phyloP scores from a whole-genome alignment of 2,888 invertebrate genomes.

The Eristalis pertinax region DNA sequence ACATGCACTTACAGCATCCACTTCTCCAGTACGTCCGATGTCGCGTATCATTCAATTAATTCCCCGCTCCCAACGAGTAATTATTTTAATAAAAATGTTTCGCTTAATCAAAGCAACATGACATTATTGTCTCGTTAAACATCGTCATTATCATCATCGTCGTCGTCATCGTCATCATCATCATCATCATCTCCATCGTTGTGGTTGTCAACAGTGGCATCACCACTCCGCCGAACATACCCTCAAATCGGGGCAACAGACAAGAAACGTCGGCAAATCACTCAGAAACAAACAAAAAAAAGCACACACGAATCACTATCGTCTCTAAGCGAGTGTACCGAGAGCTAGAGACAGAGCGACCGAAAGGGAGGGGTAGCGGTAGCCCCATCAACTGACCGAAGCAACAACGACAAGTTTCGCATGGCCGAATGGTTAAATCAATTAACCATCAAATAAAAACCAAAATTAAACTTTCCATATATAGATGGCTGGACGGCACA shows the following conservation, averaged over 20 bases:
- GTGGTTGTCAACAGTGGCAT: constrained; percentile 2
- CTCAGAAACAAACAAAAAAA: constrained; percentile 16
- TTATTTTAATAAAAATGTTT: constrained; percentile 73
- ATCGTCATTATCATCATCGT: constrained; percentile 51
- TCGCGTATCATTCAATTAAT: constrained; percentile 71
- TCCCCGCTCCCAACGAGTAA: constrained; percentile 70
- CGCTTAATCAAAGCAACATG: constrained; percentile 72
- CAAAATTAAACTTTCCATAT: constrained; percentile 40
- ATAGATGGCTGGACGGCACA: not conserved
- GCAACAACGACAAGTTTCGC: constrained; percentile 34
- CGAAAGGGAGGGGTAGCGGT: no score
- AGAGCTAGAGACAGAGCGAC: not conserved
- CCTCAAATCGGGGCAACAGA: constrained; percentile 49
- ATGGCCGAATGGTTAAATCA: constrained; percentile 63
- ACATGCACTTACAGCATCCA: constrained; percentile 35
- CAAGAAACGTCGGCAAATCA: constrained; percentile 41
- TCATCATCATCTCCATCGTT: not conserved
- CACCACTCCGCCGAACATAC: constrained; percentile 40
- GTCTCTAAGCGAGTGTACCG: constrained; percentile 22
- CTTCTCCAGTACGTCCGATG: constrained; percentile 18
- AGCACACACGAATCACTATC: not conserved
- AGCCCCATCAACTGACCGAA: not conserved
- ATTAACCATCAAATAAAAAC: constrained; percentile 62
- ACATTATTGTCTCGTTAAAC: constrained; percentile 72
- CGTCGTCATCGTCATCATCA: not conserved